phyloP scores from a whole-genome alignment of 2,888 invertebrate species.

The Spialia ferax region DNA sequence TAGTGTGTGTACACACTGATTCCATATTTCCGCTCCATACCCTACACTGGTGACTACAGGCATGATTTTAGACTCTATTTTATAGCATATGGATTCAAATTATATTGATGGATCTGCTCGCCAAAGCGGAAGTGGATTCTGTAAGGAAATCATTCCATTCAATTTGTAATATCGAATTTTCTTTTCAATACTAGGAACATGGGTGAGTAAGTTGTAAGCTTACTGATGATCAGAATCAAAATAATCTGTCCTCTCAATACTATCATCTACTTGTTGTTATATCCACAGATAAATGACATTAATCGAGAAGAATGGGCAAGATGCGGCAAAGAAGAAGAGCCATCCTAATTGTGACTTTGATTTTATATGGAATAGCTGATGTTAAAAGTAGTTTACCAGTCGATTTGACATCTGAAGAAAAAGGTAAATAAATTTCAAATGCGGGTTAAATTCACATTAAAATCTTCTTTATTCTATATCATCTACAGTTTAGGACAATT shows the following conservation, averaged over 20 bases:
- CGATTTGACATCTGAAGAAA: constrained; percentile 77
- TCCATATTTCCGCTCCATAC: constrained; percentile 79
- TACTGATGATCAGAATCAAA: not conserved
- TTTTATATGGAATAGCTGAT: constrained; percentile 83
- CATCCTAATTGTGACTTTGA: constrained; percentile 70
- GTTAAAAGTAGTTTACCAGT: constrained; percentile 75
- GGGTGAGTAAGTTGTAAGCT: not conserved
- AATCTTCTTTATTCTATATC: not conserved
- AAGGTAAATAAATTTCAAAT: constrained; percentile 59
- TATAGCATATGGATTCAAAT: constrained; percentile 48
- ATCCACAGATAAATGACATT: constrained; percentile 77
- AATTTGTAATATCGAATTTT: constrained; percentile 22
- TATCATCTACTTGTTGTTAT: constrained; percentile 40
- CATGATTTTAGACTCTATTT: constrained; percentile 58
- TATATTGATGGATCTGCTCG: constrained; percentile 36
- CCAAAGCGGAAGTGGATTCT: constrained; percentile 53
- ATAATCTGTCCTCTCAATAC: too few relatives aligned
- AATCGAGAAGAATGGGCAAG: constrained; percentile 72
- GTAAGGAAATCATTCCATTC: constrained; percentile 51
- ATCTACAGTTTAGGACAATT: too few relatives aligned
- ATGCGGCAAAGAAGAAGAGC: constrained; percentile 72
- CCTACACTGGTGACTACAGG: constrained; percentile 58
- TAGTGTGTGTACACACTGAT: constrained; percentile 70
- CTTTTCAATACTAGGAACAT: constrained; percentile 16
- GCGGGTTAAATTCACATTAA: not conserved